These are phyloP conservation scores for Sebastes goodei DNA, from an alignment of 2,797 vertebrate genomes.

Conservation along the genomic window DNA sequence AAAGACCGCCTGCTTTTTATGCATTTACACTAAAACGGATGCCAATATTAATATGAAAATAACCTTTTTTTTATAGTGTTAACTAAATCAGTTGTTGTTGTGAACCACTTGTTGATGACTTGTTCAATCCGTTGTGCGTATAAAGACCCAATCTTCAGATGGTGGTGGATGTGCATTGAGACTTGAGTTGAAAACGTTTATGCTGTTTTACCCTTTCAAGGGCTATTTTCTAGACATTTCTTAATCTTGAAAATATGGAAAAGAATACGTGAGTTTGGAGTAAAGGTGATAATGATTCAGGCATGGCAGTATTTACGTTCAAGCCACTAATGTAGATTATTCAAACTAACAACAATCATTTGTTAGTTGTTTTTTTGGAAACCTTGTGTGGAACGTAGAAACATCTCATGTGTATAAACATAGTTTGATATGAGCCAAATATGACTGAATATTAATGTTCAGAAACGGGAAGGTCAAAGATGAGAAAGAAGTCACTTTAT, in stretches of 20 bases:
- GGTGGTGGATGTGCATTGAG: slow-evolving; percentile 2
- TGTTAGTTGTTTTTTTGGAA: background rate
- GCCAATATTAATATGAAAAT: slow-evolving; percentile 52
- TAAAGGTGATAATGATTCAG: background rate
- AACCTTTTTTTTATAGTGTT: slow-evolving; percentile 42
- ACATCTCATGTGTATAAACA: background rate
- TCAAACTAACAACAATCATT: slow-evolving; percentile 9
- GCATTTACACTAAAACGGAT: slow-evolving; percentile 46
- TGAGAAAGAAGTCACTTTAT: slow-evolving; percentile 1
- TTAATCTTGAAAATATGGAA: slow-evolving; percentile 41
- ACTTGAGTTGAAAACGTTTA: slow-evolving; percentile 33
- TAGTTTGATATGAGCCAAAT: slow-evolving; percentile 3
- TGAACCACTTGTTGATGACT: slow-evolving; percentile 39
- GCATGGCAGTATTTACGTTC: slow-evolving; percentile 1
- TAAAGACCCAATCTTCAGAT: slow-evolving; percentile 19
- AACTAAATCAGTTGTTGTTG: slow-evolving; percentile 30
- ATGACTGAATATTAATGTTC: background rate
- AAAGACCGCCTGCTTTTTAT: slow-evolving; percentile 47
- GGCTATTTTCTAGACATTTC: slow-evolving; percentile 64
- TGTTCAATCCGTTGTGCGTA: slow-evolving; percentile 19
- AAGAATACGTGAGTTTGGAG: background rate
- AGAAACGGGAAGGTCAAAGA: background rate
- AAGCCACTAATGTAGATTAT: slow-evolving; percentile 39
- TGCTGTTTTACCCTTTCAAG: slow-evolving; percentile 60
- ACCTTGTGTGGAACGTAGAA: background rate